Conservation (phyloP, 2,888 invertebrate genomes). For the Spatulosminthurus flaviceps region DNA sequence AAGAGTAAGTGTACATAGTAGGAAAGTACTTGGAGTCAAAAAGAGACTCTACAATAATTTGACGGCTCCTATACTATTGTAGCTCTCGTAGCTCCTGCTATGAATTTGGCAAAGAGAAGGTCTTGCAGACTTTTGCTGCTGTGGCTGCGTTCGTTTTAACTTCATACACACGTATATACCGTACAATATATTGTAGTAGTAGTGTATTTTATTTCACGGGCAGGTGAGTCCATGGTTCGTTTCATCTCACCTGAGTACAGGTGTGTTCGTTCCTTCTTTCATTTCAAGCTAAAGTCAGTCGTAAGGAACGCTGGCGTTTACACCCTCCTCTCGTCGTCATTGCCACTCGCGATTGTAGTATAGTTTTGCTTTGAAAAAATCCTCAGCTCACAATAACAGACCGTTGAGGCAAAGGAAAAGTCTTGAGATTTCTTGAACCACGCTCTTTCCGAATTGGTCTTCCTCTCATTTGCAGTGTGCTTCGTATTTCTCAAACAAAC, state of each 20-base stretch:
- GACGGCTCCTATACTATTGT: no score
- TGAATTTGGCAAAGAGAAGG: constrained; percentile 7
- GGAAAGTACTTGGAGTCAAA: no score
- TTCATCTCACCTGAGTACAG: constrained; percentile 52
- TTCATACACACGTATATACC: no score
- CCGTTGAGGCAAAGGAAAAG: not conserved
- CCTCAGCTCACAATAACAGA: not conserved
- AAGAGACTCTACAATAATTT: no score
- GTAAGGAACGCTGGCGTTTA: constrained; percentile 62
- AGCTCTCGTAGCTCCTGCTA: no score
- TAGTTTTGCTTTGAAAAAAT: not conserved
- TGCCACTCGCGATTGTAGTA: not conserved
- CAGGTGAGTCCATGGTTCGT: constrained; percentile 48
- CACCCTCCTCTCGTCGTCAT: constrained; percentile 56
- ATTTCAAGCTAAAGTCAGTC: constrained; percentile 63
- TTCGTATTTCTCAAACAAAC: no score
- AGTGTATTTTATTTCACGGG: constrained; percentile 53
- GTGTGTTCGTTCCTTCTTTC: constrained; percentile 55
- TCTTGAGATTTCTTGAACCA: constrained; percentile 16
- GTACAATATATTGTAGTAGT: no score
- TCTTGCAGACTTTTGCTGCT: not conserved
- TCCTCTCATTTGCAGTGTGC: not conserved
- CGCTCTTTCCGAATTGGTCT: not conserved
- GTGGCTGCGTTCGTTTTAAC: not conserved
- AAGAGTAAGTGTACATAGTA: not conserved